Percentiles rank a stretch among this genome's conserved stretches.
Conservation (phyloP, 2,113 vertebrate species). For the Crocuta crocuta region DNA sequence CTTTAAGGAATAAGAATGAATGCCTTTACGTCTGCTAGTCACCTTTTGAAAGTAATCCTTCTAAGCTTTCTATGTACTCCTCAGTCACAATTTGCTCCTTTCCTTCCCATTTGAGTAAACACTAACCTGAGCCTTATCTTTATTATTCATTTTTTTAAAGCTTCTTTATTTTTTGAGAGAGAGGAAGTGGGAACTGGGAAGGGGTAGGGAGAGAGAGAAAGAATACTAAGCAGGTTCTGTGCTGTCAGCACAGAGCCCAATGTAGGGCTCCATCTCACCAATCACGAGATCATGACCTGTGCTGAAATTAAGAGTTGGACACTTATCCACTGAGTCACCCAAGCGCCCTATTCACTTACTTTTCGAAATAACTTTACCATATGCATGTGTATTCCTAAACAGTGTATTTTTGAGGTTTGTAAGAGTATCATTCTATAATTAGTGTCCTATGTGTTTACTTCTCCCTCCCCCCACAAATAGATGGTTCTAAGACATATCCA, state of each 20-base stretch:
- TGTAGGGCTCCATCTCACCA: too few relatives aligned
- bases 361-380: not conserved
- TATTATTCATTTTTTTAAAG: not conserved
- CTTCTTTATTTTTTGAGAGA: too few relatives aligned
- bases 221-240: too few relatives aligned
- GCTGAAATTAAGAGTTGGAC: too few relatives aligned
- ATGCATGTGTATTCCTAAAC: not conserved
- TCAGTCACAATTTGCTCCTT: not conserved
- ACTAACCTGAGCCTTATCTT: not conserved
- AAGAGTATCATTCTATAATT: not conserved
- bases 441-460: not conserved
- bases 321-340: too few relatives aligned
- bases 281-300: too few relatives aligned
- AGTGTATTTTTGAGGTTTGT: not conserved
- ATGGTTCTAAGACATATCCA: not conserved
- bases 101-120: not conserved
- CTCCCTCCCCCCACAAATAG: not conserved
- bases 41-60: not conserved
- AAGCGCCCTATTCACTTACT: not conserved
- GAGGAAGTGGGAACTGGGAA: too few relatives aligned
- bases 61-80: not conserved
- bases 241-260: too few relatives aligned
- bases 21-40: not conserved
- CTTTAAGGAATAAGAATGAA: not conserved
- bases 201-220: too few relatives aligned